Base-by-base conservation (phyloP, 1,140 invertebrate species). In the Trachelipus rathkii region DNA sequence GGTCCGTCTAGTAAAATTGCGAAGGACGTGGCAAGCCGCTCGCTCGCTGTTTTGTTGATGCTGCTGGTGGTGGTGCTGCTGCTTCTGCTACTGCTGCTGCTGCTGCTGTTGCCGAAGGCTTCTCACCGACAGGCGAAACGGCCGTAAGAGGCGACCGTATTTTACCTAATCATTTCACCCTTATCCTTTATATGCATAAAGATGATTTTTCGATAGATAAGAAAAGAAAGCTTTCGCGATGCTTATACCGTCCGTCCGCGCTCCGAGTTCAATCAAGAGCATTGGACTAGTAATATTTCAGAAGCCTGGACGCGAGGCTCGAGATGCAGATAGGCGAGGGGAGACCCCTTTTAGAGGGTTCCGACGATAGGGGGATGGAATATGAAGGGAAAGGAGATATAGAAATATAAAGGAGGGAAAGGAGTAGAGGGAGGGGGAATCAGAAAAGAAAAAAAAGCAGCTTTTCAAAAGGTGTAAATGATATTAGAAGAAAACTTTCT, bases 381-480 rank as follows among this genome's bases (percentile, higher is more conserved):
- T 60, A 19, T 60, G 50, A 60, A n/a, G 50, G 50, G 50, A 19
- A 60, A 60, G 50, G 50, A 60, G 50, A 60, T 33, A 33, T 33
- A 60, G 50, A 60, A 33, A 6, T 60, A 60, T 13, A 33, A 60
- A 60, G 50, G 50, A 60, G 19, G 50, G 50, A 19, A 19, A 60
- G 19, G 50, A 19, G 50, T 15, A 60, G 8, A 60, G 50, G 8
- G 19, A n/a, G 50, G 50, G 19, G 50, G 19, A 19, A 60, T 60
- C 11, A 60, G 50, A 60, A 60, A 60, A 60, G 19, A 60, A 60
- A 60, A 60, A 60, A 33, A 33, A 33, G 33, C 33, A 33, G 33
- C 50, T 60, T 60, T 60, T 60, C 50, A 60, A 60, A 60, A 60
- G 50, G 50, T 60, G 50, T 60, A 60, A 60, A 60, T 60, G 50